Conservation (phyloP, 2,888 invertebrate genomes). For the Liposcelis brunnea region DNA sequence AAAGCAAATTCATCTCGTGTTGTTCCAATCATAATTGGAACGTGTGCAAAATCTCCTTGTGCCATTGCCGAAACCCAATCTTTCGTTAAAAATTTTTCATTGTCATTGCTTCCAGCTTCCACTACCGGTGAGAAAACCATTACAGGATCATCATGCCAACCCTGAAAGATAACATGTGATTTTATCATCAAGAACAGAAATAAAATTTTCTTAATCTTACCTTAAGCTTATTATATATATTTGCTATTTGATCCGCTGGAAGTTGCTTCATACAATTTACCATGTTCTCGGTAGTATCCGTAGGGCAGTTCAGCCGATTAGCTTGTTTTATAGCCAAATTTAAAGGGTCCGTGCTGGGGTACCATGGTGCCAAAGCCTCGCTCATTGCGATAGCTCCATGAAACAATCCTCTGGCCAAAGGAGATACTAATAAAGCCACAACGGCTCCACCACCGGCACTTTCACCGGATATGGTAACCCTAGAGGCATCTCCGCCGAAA, state of each 20-base stretch:
- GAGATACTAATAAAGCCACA: constrained; percentile 11
- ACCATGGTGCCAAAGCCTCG: too few species aligned
- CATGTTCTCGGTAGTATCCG: constrained; percentile 32
- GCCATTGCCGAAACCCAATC: constrained; percentile 40
- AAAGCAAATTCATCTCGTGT: constrained; percentile 49
- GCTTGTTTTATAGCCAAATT: constrained; percentile 45
- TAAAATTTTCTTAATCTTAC: too few species aligned
- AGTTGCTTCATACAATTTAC: constrained; percentile 40
- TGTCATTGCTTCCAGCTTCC: constrained; percentile 42
- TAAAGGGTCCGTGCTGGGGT: constrained; percentile 34
- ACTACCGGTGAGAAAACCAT: constrained; percentile 43
- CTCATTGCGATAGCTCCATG: constrained; percentile 53
- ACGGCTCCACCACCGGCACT: constrained; percentile 13
- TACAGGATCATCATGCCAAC: constrained; percentile 35
- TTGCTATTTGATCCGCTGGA: constrained; percentile 14
- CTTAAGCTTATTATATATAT: constrained; percentile 1
- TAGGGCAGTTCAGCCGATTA: constrained; percentile 37
- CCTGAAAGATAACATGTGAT: constrained; percentile 25
- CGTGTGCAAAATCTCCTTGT: constrained; percentile 37
- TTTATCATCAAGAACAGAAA: too few species aligned
- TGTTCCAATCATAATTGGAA: constrained; percentile 47
- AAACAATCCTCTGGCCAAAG: constrained; percentile 34
- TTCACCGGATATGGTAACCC: constrained; percentile 13
- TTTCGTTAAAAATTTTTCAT: constrained; percentile 40
- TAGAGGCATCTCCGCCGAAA: constrained; percentile 13